Percentiles rank a stretch among this genome's conserved stretches.
These are phyloP conservation scores for Coregonus sp. DNA, from an alignment of 2,797 vertebrate genomes.

Conservation along the genomic window DNA sequence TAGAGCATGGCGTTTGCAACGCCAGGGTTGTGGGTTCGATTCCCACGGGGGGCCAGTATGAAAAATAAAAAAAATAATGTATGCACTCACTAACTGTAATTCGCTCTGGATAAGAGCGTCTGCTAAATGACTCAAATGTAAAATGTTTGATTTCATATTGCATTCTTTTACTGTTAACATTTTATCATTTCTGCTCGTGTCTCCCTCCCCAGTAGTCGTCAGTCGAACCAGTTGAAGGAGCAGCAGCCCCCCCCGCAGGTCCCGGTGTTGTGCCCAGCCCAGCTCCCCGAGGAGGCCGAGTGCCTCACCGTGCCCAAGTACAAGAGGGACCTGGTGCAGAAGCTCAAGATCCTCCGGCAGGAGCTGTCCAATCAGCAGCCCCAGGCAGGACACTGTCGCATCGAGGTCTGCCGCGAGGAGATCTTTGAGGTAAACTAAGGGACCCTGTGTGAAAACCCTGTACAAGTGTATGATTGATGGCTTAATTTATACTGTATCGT, in stretches of 20 bases:
- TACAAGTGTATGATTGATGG: too few species aligned
- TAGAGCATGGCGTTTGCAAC: too few species aligned
- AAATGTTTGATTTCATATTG: too few species aligned
- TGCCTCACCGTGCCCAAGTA: slow-evolving; percentile 93
- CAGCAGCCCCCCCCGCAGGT: slow-evolving; percentile 75
- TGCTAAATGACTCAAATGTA: too few species aligned
- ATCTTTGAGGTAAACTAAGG: slow-evolving; percentile 92
- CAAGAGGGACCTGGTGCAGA: slow-evolving; percentile 96
- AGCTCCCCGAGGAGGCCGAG: slow-evolving; percentile 89
- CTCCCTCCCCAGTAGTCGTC: background rate
- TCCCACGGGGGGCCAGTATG: too few species aligned
- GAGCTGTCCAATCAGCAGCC: slow-evolving; percentile 97
- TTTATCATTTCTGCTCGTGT: background rate
- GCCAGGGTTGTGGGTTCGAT: too few species aligned
- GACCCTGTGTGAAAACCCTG: background rate
- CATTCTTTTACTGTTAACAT: too few species aligned
- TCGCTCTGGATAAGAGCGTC: too few species aligned
- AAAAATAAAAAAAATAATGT: too few species aligned
- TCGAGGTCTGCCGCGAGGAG: slow-evolving; percentile 97
- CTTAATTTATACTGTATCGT: too few species aligned
- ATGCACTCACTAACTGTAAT: too few species aligned
- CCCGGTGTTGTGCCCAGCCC: slow-evolving; percentile 81
- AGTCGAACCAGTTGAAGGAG: slow-evolving; percentile 88
- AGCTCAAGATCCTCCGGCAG: slow-evolving; percentile 94
- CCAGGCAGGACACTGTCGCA: slow-evolving; percentile 96